Percentiles rank a stretch among this genome's conserved stretches.
Conservation (phyloP, 2,888 invertebrate genomes). For the Phania funesta region DNA sequence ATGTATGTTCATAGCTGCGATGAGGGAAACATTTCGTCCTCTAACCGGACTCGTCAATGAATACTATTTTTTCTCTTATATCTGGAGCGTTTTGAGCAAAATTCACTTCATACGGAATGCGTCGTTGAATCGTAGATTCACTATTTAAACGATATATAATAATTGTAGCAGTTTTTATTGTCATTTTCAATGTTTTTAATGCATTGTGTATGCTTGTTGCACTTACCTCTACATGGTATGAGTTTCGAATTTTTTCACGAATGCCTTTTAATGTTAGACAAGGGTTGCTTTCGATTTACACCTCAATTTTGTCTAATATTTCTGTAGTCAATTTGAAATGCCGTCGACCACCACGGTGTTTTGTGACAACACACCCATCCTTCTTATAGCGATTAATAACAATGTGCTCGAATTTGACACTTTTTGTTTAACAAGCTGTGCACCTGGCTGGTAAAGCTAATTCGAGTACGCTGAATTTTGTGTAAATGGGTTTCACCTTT, state of each 20-base stretch:
- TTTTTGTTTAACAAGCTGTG: no score
- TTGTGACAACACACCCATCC: slow-evolving; percentile 21
- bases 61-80: slow-evolving; percentile 11
- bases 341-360: slow-evolving; percentile 24
- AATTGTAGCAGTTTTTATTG: no score
- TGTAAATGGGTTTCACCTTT: no score
- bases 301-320: slow-evolving; percentile 31
- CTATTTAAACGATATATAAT: not conserved
- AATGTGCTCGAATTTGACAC: slow-evolving; percentile 14
- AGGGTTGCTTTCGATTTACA: slow-evolving; percentile 31
- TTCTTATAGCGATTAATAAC: slow-evolving; percentile 28
- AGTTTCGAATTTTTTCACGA: no score
- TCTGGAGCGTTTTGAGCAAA: slow-evolving; percentile 9
- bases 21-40: slow-evolving; percentile 10
- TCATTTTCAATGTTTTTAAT: no score
- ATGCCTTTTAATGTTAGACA: no score
- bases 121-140: slow-evolving; percentile 10
- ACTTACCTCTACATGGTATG: no score
- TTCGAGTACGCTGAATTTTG: no score
- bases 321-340: slow-evolving; percentile 22
- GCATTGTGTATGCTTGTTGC: no score
- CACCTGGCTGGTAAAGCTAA: no score
- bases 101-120: slow-evolving; percentile 6
- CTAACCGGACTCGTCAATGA: not conserved
- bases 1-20: slow-evolving; percentile 6